Base-by-base conservation (phyloP, 53 echinoderm and acorn worm species). In the Stichopus horrens region DNA sequence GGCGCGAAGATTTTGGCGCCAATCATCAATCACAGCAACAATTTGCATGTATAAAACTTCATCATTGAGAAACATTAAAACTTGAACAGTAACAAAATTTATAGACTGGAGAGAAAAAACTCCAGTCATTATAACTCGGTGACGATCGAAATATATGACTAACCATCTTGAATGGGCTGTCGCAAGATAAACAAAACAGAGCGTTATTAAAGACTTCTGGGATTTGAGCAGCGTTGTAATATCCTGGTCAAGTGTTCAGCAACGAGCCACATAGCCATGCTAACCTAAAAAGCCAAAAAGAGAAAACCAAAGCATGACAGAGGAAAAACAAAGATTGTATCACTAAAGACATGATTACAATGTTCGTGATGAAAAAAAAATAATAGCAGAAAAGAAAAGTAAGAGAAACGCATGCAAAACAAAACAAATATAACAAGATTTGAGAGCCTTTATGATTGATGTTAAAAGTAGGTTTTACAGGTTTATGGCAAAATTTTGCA, bases 21-120 rank as follows among this genome's bases (percentile, higher is more conserved):
- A 81, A 58, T 58, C 57, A 81, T 81, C 81, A 81, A 81, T 81
- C 81, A 81, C 81, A 57, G 21, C 20, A 21, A 58, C 19, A 81
- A 81, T 81, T 81, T 81, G 81, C 81, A 81, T 81, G 81, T 57
- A 81, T 81, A 81, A 81, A 81, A 55, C 58, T 80, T 80, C 57
- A 81, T 58, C 58, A 58, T 81, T 37, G 22, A 81, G 81, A 81
- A 58, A 21, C 81, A 58, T 81, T 81, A 10, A 18, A 81, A 18
- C 20, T 71, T 13, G 16, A 71, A 71, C n/a, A 71, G 71, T 71
- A 71, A 20, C 71, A 37, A 37, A 63, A 63, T 37, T 37, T 37
- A 37, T 37, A 37, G 16, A 63, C 10, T 16, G 63, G 63, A 63
- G 19, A 71, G 7, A 71, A 71, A 68, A 71, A 71, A 71, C 18